phyloP scores from a whole-genome alignment of 1,140 invertebrate species.

The Drosophila fuyamai region DNA sequence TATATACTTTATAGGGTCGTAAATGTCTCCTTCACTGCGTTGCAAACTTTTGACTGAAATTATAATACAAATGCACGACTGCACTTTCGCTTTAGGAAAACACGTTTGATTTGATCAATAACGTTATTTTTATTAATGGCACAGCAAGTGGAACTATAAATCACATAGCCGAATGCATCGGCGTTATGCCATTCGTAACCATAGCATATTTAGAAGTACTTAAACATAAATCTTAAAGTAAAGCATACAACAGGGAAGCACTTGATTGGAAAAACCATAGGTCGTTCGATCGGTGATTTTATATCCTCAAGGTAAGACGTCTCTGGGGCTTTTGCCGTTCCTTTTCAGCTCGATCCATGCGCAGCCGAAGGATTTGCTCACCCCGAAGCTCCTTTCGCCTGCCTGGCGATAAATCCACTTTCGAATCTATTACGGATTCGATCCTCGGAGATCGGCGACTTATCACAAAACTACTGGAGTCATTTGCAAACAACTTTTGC shows the following conservation, averaged over 20 bases:
- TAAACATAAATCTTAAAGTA: constrained; percentile 32
- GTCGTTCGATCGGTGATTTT: background rate
- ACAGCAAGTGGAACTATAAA: constrained; percentile 5
- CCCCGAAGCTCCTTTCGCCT: constrained; percentile 13
- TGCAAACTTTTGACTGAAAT: too few species aligned
- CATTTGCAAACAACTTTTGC: constrained; percentile 55
- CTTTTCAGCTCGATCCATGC: constrained; percentile 25
- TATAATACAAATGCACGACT: too few species aligned
- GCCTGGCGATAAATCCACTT: constrained; percentile 22
- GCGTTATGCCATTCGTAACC: background rate
- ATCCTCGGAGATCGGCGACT: constrained; percentile 31
- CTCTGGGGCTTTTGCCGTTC: constrained; percentile 29
- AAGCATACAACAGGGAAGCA: constrained; percentile 66
- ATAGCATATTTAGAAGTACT: constrained; percentile 56
- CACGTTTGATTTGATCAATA: background rate
- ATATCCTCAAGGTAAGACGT: constrained; percentile 53
- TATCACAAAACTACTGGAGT: constrained; percentile 45
- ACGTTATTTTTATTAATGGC: constrained; percentile 30
- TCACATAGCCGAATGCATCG: constrained; percentile 8
- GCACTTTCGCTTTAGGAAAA: too few species aligned
- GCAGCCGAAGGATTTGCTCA: constrained; percentile 18
- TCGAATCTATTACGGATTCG: background rate
- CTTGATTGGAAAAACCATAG: constrained; percentile 16
- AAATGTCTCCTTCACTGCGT: too few species aligned
- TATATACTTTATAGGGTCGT: too few species aligned